Evolutionary conservation across 2,797 vertebrate species (phyloP), one percentile per base, ranked within the genome.

Genomic region (Phalloptychus januarius): DNA sequence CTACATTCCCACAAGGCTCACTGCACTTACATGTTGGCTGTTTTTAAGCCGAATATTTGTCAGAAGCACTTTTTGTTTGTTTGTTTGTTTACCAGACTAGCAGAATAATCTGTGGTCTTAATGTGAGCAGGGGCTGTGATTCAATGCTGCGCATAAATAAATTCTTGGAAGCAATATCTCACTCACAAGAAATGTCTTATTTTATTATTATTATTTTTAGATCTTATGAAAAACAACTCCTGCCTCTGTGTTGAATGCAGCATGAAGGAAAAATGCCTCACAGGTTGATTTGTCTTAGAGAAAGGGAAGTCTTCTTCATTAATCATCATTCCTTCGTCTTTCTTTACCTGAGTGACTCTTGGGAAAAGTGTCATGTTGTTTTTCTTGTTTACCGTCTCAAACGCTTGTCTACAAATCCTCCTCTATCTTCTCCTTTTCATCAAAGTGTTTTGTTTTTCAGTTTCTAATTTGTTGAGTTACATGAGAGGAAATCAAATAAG

Each of bases 261-360:
- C 31, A 74, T 70, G n/a, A 76, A 65, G 54, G 72, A 72, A 73
- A 72, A 71, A 13, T 16, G 84, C 91, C 83, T 86, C 89, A 86
- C 70, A 52, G 74, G 78, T 85, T 81, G 75, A 85, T 75, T 87
- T 89, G 87, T 94, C 90, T 90, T 89, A 78, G 42, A 92, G 89
- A 95, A 95, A 94, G 93, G 95, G 94, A 95, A 95, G 84, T 85
- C 89, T 83, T 88, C 82, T 86, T 88, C 77, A 83, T 40, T 86
- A 72, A 63, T 87, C 85, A 85, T 90, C 20, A 38, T 70, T 69
- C 44, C 7, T 63, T 61, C 0, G 12, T 50, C n/a, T 40, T n/a
- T 45, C 72, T 76, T 31, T 71, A 65, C 71, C 71, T 67, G 13
- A 28, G 42, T 80, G 72, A 74, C 75, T 77, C 50, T 36, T 74